Percentiles rank a stretch among this genome's conserved stretches.
Evolutionary conservation across 92 coral and sea anemone species (phyloP).

Genomic region (Isaurus tuberculatus): DNA sequence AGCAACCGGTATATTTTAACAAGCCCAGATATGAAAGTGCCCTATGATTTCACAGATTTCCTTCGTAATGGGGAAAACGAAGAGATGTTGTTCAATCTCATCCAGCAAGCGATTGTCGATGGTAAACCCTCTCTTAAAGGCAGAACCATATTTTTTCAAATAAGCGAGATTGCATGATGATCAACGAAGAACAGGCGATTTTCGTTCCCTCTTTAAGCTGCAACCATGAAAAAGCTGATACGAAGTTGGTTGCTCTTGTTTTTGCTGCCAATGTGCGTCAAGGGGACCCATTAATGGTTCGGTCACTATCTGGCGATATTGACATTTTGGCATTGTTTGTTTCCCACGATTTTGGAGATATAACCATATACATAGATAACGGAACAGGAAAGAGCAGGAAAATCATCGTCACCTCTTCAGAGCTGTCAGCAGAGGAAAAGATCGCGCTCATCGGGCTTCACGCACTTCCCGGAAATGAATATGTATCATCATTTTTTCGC

Average conservation of each 20-base stretch:
- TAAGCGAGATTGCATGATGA: too few species aligned
- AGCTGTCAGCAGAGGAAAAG: neutral
- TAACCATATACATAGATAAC: constrained; percentile 5
- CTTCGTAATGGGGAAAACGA: too few species aligned
- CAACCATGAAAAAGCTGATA: constrained; percentile 46
- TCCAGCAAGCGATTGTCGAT: too few species aligned
- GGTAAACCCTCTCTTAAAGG: neutral
- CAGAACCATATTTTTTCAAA: too few species aligned
- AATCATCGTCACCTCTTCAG: neutral
- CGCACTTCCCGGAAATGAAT: constrained; percentile 37
- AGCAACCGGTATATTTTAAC: too few species aligned
- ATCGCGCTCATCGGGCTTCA: constrained; percentile 33
- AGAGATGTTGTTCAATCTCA: too few species aligned
- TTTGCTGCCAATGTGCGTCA: neutral
- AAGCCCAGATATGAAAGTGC: too few species aligned
- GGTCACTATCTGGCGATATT: constrained; percentile 36
- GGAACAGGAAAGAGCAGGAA: constrained; percentile 22
- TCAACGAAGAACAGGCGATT: too few species aligned
- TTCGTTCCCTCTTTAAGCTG: too few species aligned
- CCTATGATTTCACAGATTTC: too few species aligned
- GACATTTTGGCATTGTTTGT: constrained; percentile 31
- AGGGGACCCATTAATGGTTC: constrained; percentile 18
- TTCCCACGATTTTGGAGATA: neutral
- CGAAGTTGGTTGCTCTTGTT: constrained; percentile 29
- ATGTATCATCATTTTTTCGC: constrained; percentile 28